phyloP scores from a whole-genome alignment of 2,888 invertebrate genomes.

The Brachylomia viminalis region DNA sequence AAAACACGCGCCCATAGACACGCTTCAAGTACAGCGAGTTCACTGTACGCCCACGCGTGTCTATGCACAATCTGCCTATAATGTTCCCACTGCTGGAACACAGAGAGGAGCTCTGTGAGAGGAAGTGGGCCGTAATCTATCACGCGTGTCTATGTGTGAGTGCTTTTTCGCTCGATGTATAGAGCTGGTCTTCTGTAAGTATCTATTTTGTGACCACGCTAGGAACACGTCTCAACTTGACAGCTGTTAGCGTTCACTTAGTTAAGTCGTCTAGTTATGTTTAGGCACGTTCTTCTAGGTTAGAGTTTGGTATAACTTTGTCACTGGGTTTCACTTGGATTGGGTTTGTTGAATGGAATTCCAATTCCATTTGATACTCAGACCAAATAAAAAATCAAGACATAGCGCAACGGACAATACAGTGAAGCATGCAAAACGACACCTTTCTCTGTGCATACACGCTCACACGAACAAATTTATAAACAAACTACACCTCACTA shows the following conservation, averaged over 20 bases:
- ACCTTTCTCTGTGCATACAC: no score
- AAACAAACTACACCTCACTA: no score
- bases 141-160: neutral
- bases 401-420: no score
- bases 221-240: constrained; percentile 58
- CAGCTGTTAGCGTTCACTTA: constrained; percentile 62
- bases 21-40: neutral
- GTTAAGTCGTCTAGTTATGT: constrained; percentile 75
- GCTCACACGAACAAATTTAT: no score
- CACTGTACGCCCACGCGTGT: neutral
- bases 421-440: no score
- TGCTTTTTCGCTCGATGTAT: neutral
- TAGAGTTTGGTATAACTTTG: constrained; percentile 43
- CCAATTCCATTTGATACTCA: neutral
- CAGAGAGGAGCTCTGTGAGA: no score
- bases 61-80: no score
- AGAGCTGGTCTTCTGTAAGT: neutral
- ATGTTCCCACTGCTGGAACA: no score
- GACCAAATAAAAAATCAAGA: no score
- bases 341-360: neutral
- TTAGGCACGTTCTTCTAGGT: constrained; percentile 66
- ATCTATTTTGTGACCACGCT: neutral
- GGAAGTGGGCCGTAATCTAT: no score
- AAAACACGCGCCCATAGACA: neutral
- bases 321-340: constrained; percentile 24